Conservation (phyloP, 1,140 invertebrate genomes). For the Steinernema feltiae region DNA sequence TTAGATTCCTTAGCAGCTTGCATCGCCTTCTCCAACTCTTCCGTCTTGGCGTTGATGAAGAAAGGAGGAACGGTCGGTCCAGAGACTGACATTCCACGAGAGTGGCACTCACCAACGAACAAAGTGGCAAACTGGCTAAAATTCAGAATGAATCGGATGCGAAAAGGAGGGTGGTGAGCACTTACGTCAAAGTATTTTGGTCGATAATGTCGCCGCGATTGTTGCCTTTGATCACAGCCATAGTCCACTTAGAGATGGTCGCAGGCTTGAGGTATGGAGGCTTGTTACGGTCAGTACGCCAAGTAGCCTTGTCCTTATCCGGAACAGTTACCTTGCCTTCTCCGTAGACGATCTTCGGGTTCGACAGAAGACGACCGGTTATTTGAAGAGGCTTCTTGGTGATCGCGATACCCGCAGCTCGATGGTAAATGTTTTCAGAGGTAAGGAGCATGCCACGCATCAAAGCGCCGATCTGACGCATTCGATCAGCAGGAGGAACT, state of each 20-base stretch:
- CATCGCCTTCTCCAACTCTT: not conserved
- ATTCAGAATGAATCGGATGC: not conserved
- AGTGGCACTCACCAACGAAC: not conserved
- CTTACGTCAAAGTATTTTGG: not conserved
- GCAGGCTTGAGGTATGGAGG: conserved; percentile 8
- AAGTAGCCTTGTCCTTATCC: not conserved
- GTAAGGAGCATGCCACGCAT: not conserved
- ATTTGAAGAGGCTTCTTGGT: not conserved
- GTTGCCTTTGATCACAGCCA: not conserved
- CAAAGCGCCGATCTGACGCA: not conserved
- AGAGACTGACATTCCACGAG: not conserved
- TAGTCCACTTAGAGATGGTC: not conserved
- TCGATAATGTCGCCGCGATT: not conserved
- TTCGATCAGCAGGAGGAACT: not conserved
- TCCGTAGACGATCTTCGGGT: conserved; percentile 3
- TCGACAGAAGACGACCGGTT: conserved; percentile 9
- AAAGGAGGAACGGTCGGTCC: not conserved
- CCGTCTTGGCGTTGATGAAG: not conserved
- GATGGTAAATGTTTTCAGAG: not conserved
- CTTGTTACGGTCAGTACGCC: not conserved
- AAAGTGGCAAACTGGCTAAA: not conserved
- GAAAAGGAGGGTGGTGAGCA: not conserved
- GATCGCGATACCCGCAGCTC: not conserved
- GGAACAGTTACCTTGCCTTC: not conserved
- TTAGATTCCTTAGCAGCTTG: not conserved